These are phyloP conservation scores for Seriola rivoliana DNA, from an alignment of 2,113 vertebrate genomes.

Conservation along the genomic window DNA sequence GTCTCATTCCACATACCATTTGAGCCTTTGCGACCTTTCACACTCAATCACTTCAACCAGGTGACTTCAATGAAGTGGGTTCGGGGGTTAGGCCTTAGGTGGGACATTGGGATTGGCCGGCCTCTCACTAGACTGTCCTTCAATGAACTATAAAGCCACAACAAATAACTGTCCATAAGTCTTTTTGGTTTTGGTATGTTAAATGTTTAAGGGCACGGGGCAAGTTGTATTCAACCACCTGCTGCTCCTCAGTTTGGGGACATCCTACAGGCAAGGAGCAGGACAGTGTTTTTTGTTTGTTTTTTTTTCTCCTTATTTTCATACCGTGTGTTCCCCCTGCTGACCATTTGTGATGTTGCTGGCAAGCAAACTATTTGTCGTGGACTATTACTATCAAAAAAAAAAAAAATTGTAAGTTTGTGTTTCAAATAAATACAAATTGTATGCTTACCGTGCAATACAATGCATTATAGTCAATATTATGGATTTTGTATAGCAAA, in stretches of 20 bases:
- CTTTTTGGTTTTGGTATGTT: too few species aligned
- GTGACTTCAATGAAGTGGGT: too few species aligned
- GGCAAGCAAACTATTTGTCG: not conserved
- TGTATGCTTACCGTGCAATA: not conserved
- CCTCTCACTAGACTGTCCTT: not conserved
- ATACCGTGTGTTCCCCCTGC: constrained; percentile 48
- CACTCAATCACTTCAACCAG: too few species aligned
- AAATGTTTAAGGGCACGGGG: too few species aligned
- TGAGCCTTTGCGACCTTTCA: too few species aligned
- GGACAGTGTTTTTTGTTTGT: too few species aligned
- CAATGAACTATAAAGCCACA: not conserved
- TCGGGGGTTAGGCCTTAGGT: too few species aligned
- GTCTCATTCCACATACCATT: too few species aligned
- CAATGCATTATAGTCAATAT: not conserved
- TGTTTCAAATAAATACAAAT: not conserved
- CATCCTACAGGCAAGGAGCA: not conserved
- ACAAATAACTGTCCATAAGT: too few species aligned
- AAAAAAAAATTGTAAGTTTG: too few species aligned
- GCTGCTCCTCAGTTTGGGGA: not conserved
- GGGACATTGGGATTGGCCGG: too few species aligned
- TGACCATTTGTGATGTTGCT: constrained; percentile 25
- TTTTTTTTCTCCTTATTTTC: constrained; percentile 8
- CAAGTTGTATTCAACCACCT: not conserved
- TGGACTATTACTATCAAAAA: not conserved
- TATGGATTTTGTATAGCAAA: not conserved